Base-by-base conservation (phyloP, 2,888 invertebrate species). In the Leptinotarsa rubiginosa region DNA sequence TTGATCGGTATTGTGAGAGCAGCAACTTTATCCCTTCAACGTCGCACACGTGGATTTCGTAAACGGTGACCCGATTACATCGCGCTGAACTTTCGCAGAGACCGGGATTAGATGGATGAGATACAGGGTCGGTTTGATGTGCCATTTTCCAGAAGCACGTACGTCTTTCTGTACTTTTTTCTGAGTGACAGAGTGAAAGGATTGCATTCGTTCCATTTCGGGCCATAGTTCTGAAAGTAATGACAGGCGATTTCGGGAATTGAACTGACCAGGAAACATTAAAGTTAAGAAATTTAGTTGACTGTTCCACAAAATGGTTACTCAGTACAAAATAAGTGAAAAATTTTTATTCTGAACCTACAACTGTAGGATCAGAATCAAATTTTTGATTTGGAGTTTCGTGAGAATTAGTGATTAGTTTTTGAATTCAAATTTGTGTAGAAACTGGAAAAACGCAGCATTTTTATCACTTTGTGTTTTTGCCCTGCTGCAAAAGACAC, bases 1-100 rank as follows among this genome's bases (percentile, higher is more conserved):
- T 86, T 85, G 86, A 86, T 85, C 84, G 83, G 82, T 83, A 85
- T 85, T 85, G 84, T 85, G 81, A 76, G 75, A 76, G 77, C 70
- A 75, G 78, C 76, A 80, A 81, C 80, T 81, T 81, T 83, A 83
- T 82, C 80, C 79, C 74, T 78, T 54, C 72, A 76, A 77, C 78
- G 76, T 82, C 80, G 75, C 76, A 75, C 76, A 77, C 73, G 66
- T 75, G 76, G 77, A 73, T 78, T 77, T 69, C 15, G 13, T 62
- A 41, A 10, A 78, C 69, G 72, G 77, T 75, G 81, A 79, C 77
- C 78, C 81, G 75, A 71, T 69, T 64, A 77, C 77, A 78, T 78
- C 76, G 79, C 73, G 74, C 75, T 73, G 75, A 80, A 79, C 79
- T 82, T 82, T 71, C 47, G 77, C 74, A 75, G 79, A 80, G 76